phyloP scores from a whole-genome alignment of 2,888 invertebrate genomes.

The Allophyes oxyacanthae region DNA sequence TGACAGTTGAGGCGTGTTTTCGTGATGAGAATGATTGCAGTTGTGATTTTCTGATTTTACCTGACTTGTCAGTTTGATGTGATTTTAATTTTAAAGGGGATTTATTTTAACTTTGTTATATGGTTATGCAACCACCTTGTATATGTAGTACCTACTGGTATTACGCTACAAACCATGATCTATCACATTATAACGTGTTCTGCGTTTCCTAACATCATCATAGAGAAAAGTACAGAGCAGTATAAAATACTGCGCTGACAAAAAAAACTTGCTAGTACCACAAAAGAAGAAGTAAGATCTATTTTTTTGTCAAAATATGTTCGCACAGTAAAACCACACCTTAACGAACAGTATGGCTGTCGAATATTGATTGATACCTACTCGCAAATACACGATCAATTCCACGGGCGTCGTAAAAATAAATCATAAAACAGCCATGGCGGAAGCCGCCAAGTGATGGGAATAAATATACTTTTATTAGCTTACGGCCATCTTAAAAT shows the following conservation, averaged over 20 bases:
- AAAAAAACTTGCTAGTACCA: too few species aligned
- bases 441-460: constrained; percentile 46
- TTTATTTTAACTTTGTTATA: too few species aligned
- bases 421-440: constrained; percentile 64
- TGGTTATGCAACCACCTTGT: too few species aligned
- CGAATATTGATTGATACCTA: constrained; percentile 3
- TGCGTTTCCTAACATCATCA: too few species aligned
- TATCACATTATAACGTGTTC: too few species aligned
- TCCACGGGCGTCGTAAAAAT: constrained; percentile 71
- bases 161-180: too few species aligned
- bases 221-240: too few species aligned
- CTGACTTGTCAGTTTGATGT: constrained; percentile 27
- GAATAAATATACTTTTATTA: constrained; percentile 42
- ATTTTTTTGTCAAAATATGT: background rate
- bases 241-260: too few species aligned
- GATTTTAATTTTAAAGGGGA: constrained; percentile 4
- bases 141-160: too few species aligned
- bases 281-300: too few species aligned
- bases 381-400: constrained; percentile 67
- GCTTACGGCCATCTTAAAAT: constrained; percentile 21
- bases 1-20: constrained; percentile 24
- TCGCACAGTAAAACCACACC: background rate
- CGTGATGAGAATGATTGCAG: constrained; percentile 14
- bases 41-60: constrained; percentile 22
- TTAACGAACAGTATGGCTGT: constrained; percentile 12